Evolutionary conservation across 2,797 vertebrate species (phyloP), one percentile per base, ranked within the genome.

Genomic region (Champsocephalus esox): DNA sequence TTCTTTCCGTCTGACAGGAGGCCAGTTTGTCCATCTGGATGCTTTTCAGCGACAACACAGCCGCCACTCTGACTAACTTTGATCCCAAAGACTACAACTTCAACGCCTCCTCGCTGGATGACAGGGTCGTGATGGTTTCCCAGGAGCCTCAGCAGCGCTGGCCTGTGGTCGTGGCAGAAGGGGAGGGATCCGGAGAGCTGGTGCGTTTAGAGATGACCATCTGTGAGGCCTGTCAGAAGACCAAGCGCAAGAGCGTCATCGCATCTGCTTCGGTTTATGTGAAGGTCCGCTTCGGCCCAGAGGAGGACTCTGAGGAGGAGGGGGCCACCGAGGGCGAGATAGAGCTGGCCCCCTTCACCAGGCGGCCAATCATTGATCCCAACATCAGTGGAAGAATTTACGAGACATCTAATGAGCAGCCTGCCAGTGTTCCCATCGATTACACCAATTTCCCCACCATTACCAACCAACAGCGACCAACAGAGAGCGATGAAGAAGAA

Each of bases 71-170:
- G 77, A 96, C 95, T 70, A 95, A 97, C 70, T 99, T 97, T 10
- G 97, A 99, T 84, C 95, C 96, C 61, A 97, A 97, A 92, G 98
- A 99, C 94, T 99, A 99, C 75, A 97, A 96, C 78, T 93, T 99
- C 84, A 95, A 97, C n/a, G 96, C 97, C 85, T 97, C 93, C 84
- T 94, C 96, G 13, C 88, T 97, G 89, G 96, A 99, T 0, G 95
- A 97, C 85, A 95, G 94, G 19, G 95, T 99, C 46, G 96, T 95
- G 58, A 96, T 96, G 0, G 94, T 99, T 58, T 94, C 94, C 45
- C 97, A 97, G 80, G 97, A 98, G 85, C 93, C 96, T 5, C 94
- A 96, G 2, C 93, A 93, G 48, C 93, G 94, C 56, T 96, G 95
- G 95, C 97, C 98, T 0, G 91, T 97, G 66, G 93, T 99, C 85